A percentile compares a stretch with the other conserved stretches of the same genome.
Conservation (phyloP, 2,888 invertebrate species). For the Trichogramma dendrolimi region DNA sequence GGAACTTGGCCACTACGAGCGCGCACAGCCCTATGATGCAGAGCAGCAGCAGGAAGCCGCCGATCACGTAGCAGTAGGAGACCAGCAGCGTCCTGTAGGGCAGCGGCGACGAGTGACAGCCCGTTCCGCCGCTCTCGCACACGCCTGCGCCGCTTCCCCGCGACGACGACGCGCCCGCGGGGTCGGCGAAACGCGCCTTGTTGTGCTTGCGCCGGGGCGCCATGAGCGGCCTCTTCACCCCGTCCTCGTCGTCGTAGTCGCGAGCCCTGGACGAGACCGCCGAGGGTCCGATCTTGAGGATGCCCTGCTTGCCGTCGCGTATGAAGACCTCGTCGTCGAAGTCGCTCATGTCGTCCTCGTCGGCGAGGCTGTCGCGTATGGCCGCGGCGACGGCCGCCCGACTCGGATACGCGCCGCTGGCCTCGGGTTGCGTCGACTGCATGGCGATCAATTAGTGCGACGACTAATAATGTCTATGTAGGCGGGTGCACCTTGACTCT, state of each 20-base stretch:
- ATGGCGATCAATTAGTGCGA: too few relatives aligned
- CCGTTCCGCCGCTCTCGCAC: too few relatives aligned
- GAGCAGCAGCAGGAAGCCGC: constrained; percentile 58
- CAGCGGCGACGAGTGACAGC: constrained; percentile 33
- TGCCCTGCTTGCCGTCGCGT: constrained; percentile 66
- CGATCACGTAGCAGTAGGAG: constrained; percentile 64
- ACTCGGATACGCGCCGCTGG: constrained; percentile 17
- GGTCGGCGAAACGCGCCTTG: constrained; percentile 52
- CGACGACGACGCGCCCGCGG: constrained; percentile 46
- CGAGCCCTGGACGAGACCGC: constrained; percentile 29
- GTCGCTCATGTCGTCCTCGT: constrained; percentile 70
- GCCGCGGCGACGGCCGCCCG: constrained; percentile 44
- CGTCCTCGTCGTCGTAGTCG: constrained; percentile 62
- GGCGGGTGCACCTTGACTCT: too few relatives aligned
- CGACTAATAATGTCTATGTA: too few relatives aligned
- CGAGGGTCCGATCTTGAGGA: constrained; percentile 52
- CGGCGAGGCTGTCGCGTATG: constrained; percentile 63
- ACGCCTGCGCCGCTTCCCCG: too few relatives aligned
- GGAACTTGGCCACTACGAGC: constrained; percentile 63
- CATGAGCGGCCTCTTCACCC: constrained; percentile 70
- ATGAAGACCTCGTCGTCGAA: constrained; percentile 76
- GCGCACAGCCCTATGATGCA: constrained; percentile 63
- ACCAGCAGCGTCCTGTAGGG: constrained; percentile 60
- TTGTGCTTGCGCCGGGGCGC: constrained; percentile 64
- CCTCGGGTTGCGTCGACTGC: too few relatives aligned